These are phyloP conservation scores for Mirza zaza DNA, from an alignment of 2,113 vertebrate genomes.

Conservation along the genomic window DNA sequence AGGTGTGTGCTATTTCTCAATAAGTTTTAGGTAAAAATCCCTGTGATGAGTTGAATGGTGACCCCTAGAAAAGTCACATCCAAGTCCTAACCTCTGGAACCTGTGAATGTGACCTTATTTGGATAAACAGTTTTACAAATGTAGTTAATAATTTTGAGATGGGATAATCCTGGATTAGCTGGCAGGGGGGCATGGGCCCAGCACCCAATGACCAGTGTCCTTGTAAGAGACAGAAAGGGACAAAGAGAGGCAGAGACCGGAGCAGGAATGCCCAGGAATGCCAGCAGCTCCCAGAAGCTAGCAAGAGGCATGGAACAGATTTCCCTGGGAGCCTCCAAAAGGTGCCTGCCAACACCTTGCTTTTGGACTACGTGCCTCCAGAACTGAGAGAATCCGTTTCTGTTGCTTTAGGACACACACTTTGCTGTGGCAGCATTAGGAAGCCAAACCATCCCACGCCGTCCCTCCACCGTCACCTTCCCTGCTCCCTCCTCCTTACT, in stretches of 20 bases:
- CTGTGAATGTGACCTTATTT: neutral
- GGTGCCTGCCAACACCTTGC: neutral
- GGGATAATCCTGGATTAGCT: neutral
- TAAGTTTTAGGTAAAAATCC: neutral
- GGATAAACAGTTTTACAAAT: neutral
- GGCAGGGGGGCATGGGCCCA: no score
- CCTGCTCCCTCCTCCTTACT: neutral
- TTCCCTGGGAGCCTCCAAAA: neutral
- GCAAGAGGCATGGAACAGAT: no score
- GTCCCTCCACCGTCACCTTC: neutral
- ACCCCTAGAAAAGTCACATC: neutral
- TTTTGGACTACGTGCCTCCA: neutral
- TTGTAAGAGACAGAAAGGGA: neutral
- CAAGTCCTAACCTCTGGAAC: neutral
- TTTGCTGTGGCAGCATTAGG: neutral
- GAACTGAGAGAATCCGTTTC: neutral
- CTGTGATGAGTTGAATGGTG: neutral
- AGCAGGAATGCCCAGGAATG: neutral
- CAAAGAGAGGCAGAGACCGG: neutral
- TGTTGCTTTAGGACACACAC: neutral
- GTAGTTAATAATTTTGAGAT: neutral
- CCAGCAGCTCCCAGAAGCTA: neutral
- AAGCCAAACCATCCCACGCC: neutral
- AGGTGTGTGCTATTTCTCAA: slow-evolving; percentile 34
- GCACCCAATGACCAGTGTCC: neutral